Conservation (phyloP, 1,140 invertebrate species). For the Neodiprion pinetum region DNA sequence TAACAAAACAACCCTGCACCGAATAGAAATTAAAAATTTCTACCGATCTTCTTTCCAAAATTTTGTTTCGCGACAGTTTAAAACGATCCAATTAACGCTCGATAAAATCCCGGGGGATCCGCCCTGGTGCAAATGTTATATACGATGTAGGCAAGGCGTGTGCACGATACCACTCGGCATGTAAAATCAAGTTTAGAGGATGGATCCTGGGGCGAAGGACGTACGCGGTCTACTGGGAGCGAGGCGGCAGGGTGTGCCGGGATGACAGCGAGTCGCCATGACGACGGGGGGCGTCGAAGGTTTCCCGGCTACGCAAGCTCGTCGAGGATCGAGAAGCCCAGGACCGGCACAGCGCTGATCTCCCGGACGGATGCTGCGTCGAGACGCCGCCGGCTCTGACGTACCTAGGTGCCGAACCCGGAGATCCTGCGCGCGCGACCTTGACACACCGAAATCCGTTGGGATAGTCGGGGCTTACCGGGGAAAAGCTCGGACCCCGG, state of each 20-base stretch:
- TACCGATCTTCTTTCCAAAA: too few species aligned
- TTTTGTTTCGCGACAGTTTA: background rate
- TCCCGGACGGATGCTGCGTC: background rate
- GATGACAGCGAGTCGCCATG: background rate
- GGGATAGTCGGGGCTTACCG: too few species aligned
- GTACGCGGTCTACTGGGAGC: background rate
- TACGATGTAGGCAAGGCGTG: too few species aligned
- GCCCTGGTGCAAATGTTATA: too few species aligned
- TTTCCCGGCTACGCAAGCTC: background rate
- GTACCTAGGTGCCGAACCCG: background rate
- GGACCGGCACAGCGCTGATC: background rate
- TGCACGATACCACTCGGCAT: too few species aligned
- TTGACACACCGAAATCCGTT: background rate
- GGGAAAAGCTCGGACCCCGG: too few species aligned
- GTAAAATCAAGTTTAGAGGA: too few species aligned
- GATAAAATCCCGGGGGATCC: too few species aligned
- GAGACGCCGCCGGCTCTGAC: conserved; percentile 7
- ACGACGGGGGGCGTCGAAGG: background rate
- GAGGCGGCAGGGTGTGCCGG: conserved; percentile 1
- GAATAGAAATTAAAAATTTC: background rate
- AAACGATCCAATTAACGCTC: background rate
- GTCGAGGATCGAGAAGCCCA: conserved; percentile 6
- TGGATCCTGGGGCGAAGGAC: too few species aligned
- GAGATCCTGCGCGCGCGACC: conserved; percentile 6
- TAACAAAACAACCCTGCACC: too few species aligned